Evolutionary conservation across 2,113 vertebrate species (phyloP).

Genomic region (Piprites chloris): DNA sequence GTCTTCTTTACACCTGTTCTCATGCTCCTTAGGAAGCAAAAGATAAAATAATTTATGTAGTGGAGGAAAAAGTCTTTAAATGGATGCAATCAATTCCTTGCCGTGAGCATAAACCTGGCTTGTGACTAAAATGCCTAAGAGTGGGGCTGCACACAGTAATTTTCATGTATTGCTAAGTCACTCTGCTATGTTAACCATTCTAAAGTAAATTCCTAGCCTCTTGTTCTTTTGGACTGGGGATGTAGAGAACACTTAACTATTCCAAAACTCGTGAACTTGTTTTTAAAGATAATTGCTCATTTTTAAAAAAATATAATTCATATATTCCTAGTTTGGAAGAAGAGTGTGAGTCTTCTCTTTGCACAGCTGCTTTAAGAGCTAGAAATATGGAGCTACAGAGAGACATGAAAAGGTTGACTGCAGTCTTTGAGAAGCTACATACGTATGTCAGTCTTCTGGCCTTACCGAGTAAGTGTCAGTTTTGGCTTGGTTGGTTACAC

Average conservation of each 20-base stretch:
- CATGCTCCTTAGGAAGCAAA: background rate
- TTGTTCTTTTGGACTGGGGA: background rate
- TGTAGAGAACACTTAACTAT: background rate
- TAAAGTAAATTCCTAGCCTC: background rate
- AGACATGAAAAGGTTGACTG: conserved; percentile 86
- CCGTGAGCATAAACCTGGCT: background rate
- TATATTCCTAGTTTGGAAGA: conserved; percentile 88
- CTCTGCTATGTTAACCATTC: background rate
- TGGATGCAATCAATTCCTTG: background rate
- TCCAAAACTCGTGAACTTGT: background rate
- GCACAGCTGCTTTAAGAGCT: conserved; percentile 81
- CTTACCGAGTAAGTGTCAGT: conserved; percentile 86
- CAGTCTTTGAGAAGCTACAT: conserved; percentile 90
- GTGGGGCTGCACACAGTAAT: background rate
- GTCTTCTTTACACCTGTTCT: background rate
- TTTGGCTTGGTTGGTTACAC: background rate
- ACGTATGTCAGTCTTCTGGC: conserved; percentile 86
- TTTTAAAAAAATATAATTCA: conserved; percentile 54
- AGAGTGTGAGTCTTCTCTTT: conserved; percentile 89
- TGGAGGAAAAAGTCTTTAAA: background rate
- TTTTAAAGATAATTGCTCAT: conserved; percentile 15
- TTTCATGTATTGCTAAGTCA: background rate
- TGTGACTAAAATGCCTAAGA: background rate
- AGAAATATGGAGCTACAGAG: conserved; percentile 88
- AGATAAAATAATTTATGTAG: background rate